Evolutionary conservation across 2,113 vertebrate genomes (phyloP), one percentile per base, ranked within the genome.

Genomic region (Oryzias javanicus): DNA sequence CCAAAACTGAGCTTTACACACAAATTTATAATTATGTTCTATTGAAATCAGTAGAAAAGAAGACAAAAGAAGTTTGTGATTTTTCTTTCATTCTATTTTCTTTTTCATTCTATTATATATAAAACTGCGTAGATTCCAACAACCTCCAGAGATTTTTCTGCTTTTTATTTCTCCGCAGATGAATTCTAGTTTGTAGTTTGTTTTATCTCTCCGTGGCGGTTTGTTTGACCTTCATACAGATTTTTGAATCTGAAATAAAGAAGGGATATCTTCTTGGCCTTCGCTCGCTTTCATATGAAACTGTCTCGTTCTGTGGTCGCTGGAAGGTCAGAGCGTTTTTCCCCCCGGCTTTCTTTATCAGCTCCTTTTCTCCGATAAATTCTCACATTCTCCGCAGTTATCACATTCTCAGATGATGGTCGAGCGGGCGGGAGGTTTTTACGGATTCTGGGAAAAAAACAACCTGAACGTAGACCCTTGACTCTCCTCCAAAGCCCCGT

Each of bases 321-420:
- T 15, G 18, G 58, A 65, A 53, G 79, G 74, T 82, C 69, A 66
- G 1, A 1, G 22, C 19, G 25, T 20, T 83, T 70, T 74, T 72
- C 77, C 42, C 77, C 42, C 27, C 15, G 49, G 65, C 65, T 70
- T 80, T 82, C 57, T 82, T 55, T 63, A 63, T 69, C 59, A 48
- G 50, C 57, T 71, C 66, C 50, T 50, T 35, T 64, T 56, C 51
- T 45, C 59, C 76, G 72, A 58, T 81, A 86, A 81, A 85, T 81
- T 83, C 80, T 80, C 84, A 76, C 80, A 86, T 85, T 85, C 83
- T 70, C 64, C 2, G 62, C 63, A 83, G 76, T 85, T 85, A 82
- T 85, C 80, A 80, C 82, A 47, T 86, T 84, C 84, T 83, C 86
- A 80, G 70, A 84, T 84, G 79, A 74, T 76, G 24, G 71, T 54